Percentiles rank a stretch among this genome's conserved stretches.
Conservation (phyloP, 1,140 invertebrate genomes). For the Protaetia brevitarsis region DNA sequence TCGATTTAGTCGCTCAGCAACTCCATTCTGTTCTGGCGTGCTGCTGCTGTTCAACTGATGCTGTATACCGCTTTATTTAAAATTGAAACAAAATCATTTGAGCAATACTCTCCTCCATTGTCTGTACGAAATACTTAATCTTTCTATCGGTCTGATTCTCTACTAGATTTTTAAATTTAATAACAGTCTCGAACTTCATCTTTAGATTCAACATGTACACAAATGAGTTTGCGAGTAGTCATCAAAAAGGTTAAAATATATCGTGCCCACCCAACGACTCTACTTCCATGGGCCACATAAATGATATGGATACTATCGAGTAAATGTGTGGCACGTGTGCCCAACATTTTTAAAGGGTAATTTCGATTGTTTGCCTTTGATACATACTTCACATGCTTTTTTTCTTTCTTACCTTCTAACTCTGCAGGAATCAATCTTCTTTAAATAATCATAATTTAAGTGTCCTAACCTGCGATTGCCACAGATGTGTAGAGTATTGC, state of each 20-base stretch:
- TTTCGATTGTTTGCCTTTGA: no score
- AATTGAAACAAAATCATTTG: slow-evolving; percentile 30
- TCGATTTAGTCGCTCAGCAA: slow-evolving; percentile 41
- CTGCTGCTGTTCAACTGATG: not conserved
- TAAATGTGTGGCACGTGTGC: no score
- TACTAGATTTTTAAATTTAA: slow-evolving; percentile 38
- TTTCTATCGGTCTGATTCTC: slow-evolving; percentile 43
- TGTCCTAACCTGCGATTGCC: no score
- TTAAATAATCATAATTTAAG: no score
- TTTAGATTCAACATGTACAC: slow-evolving; percentile 48
- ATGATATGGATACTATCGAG: slow-evolving; percentile 35
- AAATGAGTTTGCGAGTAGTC: slow-evolving; percentile 44
- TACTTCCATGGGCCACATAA: slow-evolving; percentile 46
- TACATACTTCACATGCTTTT: no score
- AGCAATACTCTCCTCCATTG: slow-evolving; percentile 46
- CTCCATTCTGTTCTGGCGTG: slow-evolving; percentile 31
- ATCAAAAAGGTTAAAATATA: slow-evolving; percentile 50
- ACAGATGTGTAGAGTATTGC: no score
- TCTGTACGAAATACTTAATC: slow-evolving; percentile 40
- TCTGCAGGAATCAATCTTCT: no score
- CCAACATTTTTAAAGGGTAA: no score
- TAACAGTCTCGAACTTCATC: slow-evolving; percentile 33
- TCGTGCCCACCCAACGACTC: slow-evolving; percentile 38
- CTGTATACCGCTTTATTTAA: slow-evolving; percentile 18
- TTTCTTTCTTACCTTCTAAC: no score